Evolutionary conservation across 2,888 invertebrate genomes (phyloP).

Genomic region (Marasmarcha lunaedactyla): DNA sequence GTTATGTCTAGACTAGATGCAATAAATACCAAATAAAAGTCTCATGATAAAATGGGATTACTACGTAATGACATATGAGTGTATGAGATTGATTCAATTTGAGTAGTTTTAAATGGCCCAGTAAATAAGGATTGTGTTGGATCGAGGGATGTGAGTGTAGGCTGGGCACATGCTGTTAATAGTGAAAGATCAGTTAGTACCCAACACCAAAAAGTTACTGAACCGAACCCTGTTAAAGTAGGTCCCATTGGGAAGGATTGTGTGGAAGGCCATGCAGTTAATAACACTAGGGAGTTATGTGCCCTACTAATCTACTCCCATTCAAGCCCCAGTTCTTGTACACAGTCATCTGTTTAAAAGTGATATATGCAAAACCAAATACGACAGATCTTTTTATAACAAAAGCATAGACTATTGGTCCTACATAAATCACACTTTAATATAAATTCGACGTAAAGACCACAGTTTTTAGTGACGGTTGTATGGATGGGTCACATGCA

Average conservation of each 20-base stretch:
- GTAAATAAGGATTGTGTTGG: constrained; percentile 26
- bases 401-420: neutral
- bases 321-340: neutral
- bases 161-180: constrained; percentile 50
- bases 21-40: too few species aligned
- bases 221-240: neutral
- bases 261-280: constrained; percentile 26
- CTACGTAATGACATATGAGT: too few species aligned
- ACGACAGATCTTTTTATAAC: constrained; percentile 6
- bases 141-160: constrained; percentile 28
- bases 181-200: constrained; percentile 25
- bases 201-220: constrained; percentile 28
- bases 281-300: constrained; percentile 2
- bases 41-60: too few species aligned
- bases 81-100: too few species aligned
- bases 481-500: neutral
- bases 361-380: neutral
- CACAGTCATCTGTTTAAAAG: neutral
- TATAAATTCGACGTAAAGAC: constrained; percentile 6
- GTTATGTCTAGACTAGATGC: too few species aligned
- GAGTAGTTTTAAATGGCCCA: neutral
- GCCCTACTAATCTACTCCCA: constrained; percentile 5
- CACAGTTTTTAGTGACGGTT: neutral
- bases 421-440: neutral
- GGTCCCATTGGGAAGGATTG: neutral